A percentile compares a stretch with the other conserved stretches of the same genome.
These are phyloP conservation scores for Galaxea fascicularis DNA, from an alignment of 92 coral and sea anemone genomes.

Conservation along the genomic window DNA sequence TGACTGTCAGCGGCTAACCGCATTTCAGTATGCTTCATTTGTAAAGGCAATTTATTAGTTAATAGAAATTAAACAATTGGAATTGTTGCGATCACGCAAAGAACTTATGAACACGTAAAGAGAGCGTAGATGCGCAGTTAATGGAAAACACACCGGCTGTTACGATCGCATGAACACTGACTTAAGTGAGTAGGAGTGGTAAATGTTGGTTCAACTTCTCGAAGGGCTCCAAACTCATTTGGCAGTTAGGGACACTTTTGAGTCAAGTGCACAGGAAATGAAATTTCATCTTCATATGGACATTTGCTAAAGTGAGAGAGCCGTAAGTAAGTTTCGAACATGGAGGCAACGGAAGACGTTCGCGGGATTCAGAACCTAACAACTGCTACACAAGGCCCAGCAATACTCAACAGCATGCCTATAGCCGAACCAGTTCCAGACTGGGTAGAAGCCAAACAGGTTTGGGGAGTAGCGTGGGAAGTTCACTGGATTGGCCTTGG, in stretches of 20 bases:
- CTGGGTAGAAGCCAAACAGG: slow-evolving; percentile 65
- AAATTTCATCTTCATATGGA: not conserved
- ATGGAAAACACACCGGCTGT: not conserved
- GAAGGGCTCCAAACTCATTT: not conserved
- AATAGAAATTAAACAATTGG: not conserved
- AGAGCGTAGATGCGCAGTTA: not conserved
- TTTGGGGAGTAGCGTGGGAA: slow-evolving; percentile 73
- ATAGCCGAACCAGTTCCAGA: slow-evolving; percentile 73
- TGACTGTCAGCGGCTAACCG: not conserved
- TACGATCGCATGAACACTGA: not conserved
- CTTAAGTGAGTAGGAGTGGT: not conserved
- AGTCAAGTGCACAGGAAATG: not conserved
- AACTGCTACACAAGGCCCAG: not conserved
- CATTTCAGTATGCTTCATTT: not conserved
- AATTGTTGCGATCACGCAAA: slow-evolving; percentile 8
- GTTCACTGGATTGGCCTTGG: slow-evolving; percentile 77
- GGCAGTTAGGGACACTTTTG: not conserved
- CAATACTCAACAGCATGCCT: not conserved
- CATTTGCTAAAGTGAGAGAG: not conserved
- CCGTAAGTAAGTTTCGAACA: too few relatives aligned
- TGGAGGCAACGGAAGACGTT: not conserved
- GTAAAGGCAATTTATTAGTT: not conserved
- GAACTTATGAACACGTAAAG: not conserved
- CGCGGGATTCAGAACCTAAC: not conserved
- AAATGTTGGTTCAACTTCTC: not conserved